Evolutionary conservation across 2,888 invertebrate species (phyloP).

Genomic region (Suillia variegata): DNA sequence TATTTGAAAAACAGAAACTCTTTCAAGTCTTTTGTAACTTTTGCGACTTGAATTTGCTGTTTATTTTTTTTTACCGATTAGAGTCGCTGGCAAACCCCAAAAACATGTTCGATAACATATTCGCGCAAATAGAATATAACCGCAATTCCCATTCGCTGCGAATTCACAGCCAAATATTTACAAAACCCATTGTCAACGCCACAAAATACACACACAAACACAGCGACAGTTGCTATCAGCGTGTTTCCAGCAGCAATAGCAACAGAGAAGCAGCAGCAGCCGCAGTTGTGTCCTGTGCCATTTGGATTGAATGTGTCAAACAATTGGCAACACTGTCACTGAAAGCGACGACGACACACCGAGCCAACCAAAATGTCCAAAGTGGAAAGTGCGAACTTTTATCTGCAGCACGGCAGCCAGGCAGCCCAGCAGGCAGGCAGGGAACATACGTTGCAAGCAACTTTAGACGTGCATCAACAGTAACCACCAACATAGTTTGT

Average conservation of each 20-base stretch:
- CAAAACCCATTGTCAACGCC: background rate
- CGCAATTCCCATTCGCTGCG: too few species aligned
- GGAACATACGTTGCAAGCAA: background rate
- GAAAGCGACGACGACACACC: slow-evolving; percentile 30
- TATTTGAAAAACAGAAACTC: too few species aligned
- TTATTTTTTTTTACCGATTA: too few species aligned
- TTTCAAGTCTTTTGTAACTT: too few species aligned
- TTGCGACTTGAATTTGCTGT: too few species aligned
- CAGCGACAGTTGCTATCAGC: background rate
- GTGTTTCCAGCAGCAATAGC: background rate
- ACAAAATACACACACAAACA: background rate
- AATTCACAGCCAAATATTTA: slow-evolving; percentile 7
- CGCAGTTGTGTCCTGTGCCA: too few species aligned
- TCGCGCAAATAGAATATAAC: too few species aligned
- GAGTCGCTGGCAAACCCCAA: too few species aligned
- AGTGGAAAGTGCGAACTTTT: slow-evolving; percentile 35
- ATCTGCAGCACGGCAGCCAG: slow-evolving; percentile 20
- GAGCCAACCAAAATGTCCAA: slow-evolving; percentile 6
- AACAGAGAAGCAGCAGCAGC: too few species aligned
- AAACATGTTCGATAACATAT: too few species aligned
- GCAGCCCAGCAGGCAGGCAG: background rate
- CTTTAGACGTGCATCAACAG: background rate
- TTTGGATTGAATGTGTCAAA: slow-evolving; percentile 34
- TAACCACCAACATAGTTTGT: background rate
- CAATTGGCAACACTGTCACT: slow-evolving; percentile 34